Conservation (phyloP, 1,140 invertebrate species). For the Drosophila pruinosa region DNA sequence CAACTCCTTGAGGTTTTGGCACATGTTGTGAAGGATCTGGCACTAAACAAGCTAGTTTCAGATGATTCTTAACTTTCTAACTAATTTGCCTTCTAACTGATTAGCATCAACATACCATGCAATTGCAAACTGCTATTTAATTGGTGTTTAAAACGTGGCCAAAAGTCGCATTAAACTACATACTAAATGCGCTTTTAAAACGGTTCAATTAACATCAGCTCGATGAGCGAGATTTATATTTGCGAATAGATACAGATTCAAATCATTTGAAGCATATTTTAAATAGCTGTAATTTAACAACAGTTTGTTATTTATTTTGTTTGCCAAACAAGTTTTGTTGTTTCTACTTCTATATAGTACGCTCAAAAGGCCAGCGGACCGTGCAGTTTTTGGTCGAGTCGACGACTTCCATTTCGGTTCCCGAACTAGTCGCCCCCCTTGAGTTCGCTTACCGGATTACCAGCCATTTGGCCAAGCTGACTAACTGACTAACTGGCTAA, state of each 20-base stretch:
- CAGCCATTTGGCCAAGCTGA: constrained; percentile 25
- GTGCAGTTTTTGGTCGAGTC: constrained; percentile 33
- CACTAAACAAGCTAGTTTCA: too few relatives aligned
- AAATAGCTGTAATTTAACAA: constrained; percentile 22
- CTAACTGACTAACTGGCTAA: constrained; percentile 23
- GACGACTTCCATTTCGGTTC: constrained; percentile 23
- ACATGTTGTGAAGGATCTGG: not conserved
- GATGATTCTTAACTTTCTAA: too few relatives aligned
- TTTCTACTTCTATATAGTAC: not conserved
- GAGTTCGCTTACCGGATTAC: constrained; percentile 20
- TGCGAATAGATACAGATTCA: not conserved
- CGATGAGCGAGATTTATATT: not conserved
- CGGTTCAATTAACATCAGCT: not conserved
- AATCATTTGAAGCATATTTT: constrained; percentile 8
- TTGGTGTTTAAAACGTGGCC: not conserved
- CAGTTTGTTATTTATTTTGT: constrained; percentile 15
- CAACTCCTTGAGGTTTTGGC: not conserved
- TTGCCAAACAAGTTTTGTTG: constrained; percentile 43
- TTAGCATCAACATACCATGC: not conserved
- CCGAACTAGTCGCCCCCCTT: constrained; percentile 26
- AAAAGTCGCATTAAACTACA: not conserved
- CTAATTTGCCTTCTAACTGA: too few relatives aligned
- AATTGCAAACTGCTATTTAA: not conserved
- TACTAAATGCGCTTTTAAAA: not conserved
- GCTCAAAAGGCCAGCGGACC: constrained; percentile 31